These are phyloP conservation scores for Podarcis cretensis DNA, from an alignment of 2,113 vertebrate genomes.

Conservation along the genomic window DNA sequence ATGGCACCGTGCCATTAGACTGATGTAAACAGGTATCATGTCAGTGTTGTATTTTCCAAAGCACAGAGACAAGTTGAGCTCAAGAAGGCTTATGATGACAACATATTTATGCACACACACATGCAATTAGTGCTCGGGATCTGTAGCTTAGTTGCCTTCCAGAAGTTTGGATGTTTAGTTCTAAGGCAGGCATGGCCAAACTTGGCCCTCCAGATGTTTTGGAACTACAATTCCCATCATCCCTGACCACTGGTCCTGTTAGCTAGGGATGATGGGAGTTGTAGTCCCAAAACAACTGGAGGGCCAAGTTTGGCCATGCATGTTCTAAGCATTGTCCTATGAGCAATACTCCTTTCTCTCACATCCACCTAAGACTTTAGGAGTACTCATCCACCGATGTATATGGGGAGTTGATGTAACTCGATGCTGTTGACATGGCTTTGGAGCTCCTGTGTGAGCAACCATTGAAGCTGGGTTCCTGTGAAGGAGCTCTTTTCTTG, in stretches of 20 bases:
- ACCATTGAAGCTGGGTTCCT: constrained; percentile 65
- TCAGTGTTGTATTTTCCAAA: constrained; percentile 18
- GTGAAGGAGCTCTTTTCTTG: constrained; percentile 77
- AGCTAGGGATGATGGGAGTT: no score
- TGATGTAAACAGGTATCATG: not conserved
- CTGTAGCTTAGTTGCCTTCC: constrained; percentile 21
- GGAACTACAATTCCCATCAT: no score
- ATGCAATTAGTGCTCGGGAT: not conserved
- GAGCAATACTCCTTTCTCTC: constrained; percentile 3
- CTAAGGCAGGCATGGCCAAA: not conserved
- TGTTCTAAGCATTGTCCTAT: not conserved
- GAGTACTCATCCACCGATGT: constrained; percentile 82
- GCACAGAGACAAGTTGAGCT: not conserved
- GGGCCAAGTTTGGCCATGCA: no score
- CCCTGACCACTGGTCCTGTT: no score
- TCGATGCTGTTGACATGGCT: constrained; percentile 62
- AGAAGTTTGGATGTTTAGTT: not conserved
- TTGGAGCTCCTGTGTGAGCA: constrained; percentile 70
- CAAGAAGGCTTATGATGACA: not conserved
- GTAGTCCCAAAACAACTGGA: no score
- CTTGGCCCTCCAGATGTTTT: no score
- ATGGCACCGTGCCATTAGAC: not conserved
- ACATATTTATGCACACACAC: constrained; percentile 13
- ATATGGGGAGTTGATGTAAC: constrained; percentile 75
- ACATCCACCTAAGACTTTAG: constrained; percentile 58